Evolutionary conservation across 2,113 vertebrate genomes (phyloP).

Genomic region (Terrapene triunguis): DNA sequence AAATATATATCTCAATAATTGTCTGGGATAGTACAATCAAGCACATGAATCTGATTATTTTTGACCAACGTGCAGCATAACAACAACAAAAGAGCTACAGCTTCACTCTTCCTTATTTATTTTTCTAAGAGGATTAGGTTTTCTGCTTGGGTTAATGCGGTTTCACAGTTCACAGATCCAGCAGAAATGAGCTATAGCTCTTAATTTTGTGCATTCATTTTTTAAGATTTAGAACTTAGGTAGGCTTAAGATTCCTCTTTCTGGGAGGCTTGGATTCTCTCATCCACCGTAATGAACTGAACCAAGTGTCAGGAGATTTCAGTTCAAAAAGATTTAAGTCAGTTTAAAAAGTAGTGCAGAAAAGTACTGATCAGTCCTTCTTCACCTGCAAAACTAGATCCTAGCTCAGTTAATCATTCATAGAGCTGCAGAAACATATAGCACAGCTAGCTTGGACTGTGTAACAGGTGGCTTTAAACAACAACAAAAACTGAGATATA

Average conservation of each 20-base stretch:
- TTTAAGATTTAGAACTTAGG: background rate
- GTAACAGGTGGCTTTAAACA: background rate
- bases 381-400: background rate
- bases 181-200: background rate
- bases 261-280: background rate
- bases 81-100: background rate
- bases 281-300: background rate
- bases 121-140: constrained; percentile 4
- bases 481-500: background rate
- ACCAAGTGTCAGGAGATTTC: background rate
- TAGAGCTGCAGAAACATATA: background rate
- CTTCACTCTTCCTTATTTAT: background rate
- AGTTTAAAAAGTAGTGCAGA: background rate
- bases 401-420: background rate
- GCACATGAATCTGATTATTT: background rate
- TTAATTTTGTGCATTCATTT: constrained; percentile 35
- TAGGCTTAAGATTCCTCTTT: constrained; percentile 21
- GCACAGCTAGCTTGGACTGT: background rate
- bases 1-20: background rate
- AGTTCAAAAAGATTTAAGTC: background rate
- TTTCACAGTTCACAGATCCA: constrained; percentile 12
- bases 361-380: background rate
- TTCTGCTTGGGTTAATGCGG: background rate
- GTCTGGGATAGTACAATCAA: background rate
- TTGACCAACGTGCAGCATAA: background rate